phyloP scores from a whole-genome alignment of 2,113 vertebrate species.

The Nerophis ophidion region DNA sequence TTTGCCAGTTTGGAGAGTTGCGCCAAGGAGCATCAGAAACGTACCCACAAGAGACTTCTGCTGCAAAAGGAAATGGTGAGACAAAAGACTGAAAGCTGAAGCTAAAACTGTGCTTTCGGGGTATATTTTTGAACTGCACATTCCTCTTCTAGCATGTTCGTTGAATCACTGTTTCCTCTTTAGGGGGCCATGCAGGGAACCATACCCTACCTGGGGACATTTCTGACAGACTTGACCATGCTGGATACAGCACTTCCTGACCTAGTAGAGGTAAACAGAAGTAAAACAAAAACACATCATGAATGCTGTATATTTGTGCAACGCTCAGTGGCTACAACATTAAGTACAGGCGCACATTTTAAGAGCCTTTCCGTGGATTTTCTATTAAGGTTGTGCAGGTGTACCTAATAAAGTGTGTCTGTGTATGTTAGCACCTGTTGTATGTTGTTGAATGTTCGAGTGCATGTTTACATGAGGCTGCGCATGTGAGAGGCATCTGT shows the following conservation, averaged over 20 bases:
- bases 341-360: too few relatives aligned
- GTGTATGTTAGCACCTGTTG: too few relatives aligned
- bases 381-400: too few relatives aligned
- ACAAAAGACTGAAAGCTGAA: constrained; percentile 7
- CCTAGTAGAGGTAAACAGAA: constrained; percentile 75
- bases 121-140: constrained; percentile 22
- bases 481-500: constrained; percentile 20
- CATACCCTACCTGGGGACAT: constrained; percentile 89
- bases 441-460: constrained; percentile 4
- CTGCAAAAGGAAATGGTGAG: constrained; percentile 89
- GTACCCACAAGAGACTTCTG: constrained; percentile 84
- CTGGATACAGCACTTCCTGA: constrained; percentile 88
- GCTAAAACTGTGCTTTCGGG: constrained; percentile 9
- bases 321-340: too few relatives aligned
- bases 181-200: constrained; percentile 95
- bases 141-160: constrained; percentile 8
- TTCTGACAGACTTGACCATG: constrained; percentile 90
- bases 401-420: too few relatives aligned
- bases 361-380: too few relatives aligned
- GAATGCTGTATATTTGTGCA: constrained; percentile 7
- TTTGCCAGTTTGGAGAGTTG: constrained; percentile 89
- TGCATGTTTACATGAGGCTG: constrained; percentile 27
- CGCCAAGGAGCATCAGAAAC: constrained; percentile 93
- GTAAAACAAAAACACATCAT: constrained; percentile 14
- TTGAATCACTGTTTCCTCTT: constrained; percentile 6